These are phyloP conservation scores for Phymanthus crucifer DNA, from an alignment of 92 coral and sea anemone genomes.

Conservation along the genomic window DNA sequence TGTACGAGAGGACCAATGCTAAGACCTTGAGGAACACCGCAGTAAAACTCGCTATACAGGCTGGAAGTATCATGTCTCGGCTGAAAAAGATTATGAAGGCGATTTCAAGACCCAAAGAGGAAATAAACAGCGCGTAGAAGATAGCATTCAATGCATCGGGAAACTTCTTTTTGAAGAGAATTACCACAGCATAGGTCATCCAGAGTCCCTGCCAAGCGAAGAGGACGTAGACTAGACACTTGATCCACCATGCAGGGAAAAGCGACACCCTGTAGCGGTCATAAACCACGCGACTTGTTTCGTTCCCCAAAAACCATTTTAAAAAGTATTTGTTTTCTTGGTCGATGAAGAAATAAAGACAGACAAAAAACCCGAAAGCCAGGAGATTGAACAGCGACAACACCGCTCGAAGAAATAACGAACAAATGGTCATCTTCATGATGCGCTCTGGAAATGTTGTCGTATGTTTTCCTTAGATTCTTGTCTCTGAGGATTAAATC, in stretches of 20 bases:
- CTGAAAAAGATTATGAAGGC: constrained; percentile 30
- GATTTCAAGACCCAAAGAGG: constrained; percentile 24
- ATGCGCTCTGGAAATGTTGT: neutral
- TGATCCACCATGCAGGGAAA: constrained; percentile 21
- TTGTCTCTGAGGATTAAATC: neutral
- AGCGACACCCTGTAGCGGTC: neutral
- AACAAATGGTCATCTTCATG: neutral
- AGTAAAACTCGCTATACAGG: constrained; percentile 25
- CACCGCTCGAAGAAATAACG: constrained; percentile 10
- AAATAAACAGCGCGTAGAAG: constrained; percentile 19
- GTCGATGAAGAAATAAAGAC: constrained; percentile 1
- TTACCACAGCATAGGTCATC: constrained; percentile 17
- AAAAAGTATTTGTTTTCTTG: constrained; percentile 23
- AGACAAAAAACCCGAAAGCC: constrained; percentile 15
- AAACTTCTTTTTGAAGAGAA: constrained; percentile 33
- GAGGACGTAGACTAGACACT: constrained; percentile 18
- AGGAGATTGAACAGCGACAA: constrained; percentile 23
- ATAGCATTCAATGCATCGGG: constrained; percentile 21
- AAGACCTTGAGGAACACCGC: constrained; percentile 43
- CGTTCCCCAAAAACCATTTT: constrained; percentile 26
- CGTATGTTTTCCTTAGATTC: no score
- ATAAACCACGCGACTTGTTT: constrained; percentile 10
- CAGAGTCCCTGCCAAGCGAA: constrained; percentile 23
- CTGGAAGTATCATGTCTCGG: constrained; percentile 30
- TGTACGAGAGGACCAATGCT: constrained; percentile 39